These are phyloP conservation scores for Apis cerana DNA, from an alignment of 1,140 invertebrate species.

Conservation along the genomic window DNA sequence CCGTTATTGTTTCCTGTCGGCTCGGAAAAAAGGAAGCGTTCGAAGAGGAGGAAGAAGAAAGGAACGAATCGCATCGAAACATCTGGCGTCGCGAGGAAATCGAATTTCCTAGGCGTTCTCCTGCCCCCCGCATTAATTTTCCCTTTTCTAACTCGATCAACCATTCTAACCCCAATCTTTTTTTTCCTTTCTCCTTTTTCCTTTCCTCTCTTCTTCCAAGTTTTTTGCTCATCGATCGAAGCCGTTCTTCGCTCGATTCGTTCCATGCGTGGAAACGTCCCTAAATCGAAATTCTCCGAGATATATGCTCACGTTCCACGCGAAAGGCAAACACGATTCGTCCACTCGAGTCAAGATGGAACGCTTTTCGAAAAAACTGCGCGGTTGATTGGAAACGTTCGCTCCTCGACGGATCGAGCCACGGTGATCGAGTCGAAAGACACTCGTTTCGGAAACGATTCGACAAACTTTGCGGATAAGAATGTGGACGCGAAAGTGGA, in stretches of 20 bases:
- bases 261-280: too few relatives aligned
- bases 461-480: background rate
- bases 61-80: conserved; percentile 50
- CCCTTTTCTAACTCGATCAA: conserved; percentile 67
- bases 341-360: background rate
- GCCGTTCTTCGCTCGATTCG: too few relatives aligned
- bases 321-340: background rate
- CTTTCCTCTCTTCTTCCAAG: background rate
- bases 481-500: conserved; percentile 55
- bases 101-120: conserved; percentile 72
- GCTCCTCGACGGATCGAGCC: conserved; percentile 33
- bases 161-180: conserved; percentile 41
- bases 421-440: conserved; percentile 11
- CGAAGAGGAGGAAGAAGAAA: conserved; percentile 42
- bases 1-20: conserved; percentile 49
- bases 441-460: conserved; percentile 69
- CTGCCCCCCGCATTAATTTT: conserved; percentile 66
- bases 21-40: conserved; percentile 27
- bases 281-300: too few relatives aligned
- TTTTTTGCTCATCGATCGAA: background rate
- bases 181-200: too few relatives aligned
- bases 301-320: too few relatives aligned
- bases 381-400: conserved; percentile 61
- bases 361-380: background rate
- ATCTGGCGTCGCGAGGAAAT: conserved; percentile 72